Evolutionary conservation across 2,888 invertebrate genomes (phyloP).

Genomic region (Zonitis immaculata): DNA sequence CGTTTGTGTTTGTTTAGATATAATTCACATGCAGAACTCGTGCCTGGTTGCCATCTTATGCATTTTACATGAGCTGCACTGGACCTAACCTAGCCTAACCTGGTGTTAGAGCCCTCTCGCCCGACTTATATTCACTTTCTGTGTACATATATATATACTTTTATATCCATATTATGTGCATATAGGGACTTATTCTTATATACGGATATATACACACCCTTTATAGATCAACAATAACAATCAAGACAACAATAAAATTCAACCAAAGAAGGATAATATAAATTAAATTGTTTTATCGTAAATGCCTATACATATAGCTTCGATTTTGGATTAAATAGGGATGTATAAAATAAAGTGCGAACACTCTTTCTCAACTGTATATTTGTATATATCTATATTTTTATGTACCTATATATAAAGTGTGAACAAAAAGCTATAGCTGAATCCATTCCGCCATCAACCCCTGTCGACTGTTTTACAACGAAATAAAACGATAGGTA

Average conservation of each 20-base stretch:
- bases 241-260: too few relatives aligned
- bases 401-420: too few relatives aligned
- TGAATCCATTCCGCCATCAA: background rate
- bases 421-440: background rate
- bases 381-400: too few relatives aligned
- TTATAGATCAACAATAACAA: too few relatives aligned
- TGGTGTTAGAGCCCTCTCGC: constrained; percentile 40
- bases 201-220: too few relatives aligned
- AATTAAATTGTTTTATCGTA: too few relatives aligned
- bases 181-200: too few relatives aligned
- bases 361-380: background rate
- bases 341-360: background rate
- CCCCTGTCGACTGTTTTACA: constrained; percentile 5
- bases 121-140: constrained; percentile 40
- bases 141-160: constrained; percentile 13
- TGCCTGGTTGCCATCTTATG: constrained; percentile 54
- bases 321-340: too few relatives aligned
- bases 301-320: too few relatives aligned
- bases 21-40: constrained; percentile 51
- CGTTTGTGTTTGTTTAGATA: constrained; percentile 47
- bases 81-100: constrained; percentile 51
- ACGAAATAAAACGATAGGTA: too few relatives aligned
- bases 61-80: constrained; percentile 61
- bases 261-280: too few relatives aligned
- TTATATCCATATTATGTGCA: too few relatives aligned